Conservation (phyloP, 2,888 invertebrate species). For the Eupeodes latifasciatus region DNA sequence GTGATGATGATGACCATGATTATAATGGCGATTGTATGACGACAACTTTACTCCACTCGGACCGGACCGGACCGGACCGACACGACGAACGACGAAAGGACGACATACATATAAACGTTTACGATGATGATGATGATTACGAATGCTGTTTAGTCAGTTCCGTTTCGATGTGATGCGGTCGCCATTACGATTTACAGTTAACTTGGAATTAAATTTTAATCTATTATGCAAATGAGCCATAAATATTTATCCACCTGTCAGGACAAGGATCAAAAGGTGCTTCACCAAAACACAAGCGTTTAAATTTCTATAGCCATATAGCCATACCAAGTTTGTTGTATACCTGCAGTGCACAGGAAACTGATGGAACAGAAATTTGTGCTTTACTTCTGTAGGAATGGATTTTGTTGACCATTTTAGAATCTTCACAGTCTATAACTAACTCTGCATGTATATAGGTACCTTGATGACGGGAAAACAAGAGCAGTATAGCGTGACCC, state of each 20-base stretch:
- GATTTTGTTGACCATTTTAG: slow-evolving; percentile 28
- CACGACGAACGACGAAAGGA: neutral
- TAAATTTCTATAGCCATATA: neutral
- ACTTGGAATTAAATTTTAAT: slow-evolving; percentile 75
- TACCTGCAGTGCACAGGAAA: neutral
- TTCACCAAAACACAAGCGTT: neutral
- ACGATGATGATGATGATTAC: slow-evolving; percentile 55
- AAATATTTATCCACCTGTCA: slow-evolving; percentile 75
- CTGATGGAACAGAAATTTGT: slow-evolving; percentile 7
- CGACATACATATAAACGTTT: slow-evolving; percentile 9
- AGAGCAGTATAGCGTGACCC: neutral
- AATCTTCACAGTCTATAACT: neutral
- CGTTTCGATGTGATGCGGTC: neutral
- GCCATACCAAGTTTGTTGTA: neutral
- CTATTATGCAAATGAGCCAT: slow-evolving; percentile 76
- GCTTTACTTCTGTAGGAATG: neutral
- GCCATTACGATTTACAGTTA: slow-evolving; percentile 62
- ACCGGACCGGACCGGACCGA: too few species aligned
- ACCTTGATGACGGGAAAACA: neutral
- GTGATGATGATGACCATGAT: slow-evolving; percentile 47
- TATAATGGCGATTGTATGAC: slow-evolving; percentile 49
- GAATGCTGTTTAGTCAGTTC: slow-evolving; percentile 59
- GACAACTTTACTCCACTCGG: neutral
- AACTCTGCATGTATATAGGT: neutral
- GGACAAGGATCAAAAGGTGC: slow-evolving; percentile 40